These are phyloP conservation scores for Schlechtendalia chinensis DNA, from an alignment of 1,140 invertebrate species.

Conservation along the genomic window DNA sequence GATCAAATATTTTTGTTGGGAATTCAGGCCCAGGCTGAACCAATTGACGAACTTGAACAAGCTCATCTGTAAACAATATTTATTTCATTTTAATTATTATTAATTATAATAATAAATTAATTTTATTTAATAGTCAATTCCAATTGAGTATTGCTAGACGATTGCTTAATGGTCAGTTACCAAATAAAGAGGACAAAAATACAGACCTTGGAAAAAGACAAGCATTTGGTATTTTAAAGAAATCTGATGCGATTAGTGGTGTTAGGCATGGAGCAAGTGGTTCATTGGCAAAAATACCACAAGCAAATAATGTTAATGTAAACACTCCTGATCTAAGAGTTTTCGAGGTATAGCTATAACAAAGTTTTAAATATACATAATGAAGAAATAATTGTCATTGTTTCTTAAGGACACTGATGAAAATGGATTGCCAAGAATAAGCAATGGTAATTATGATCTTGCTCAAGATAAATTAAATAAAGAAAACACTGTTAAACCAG, in stretches of 20 bases:
- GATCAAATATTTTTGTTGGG: slow-evolving; percentile 72
- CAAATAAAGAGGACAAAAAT: slow-evolving; percentile 60
- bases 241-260: slow-evolving; percentile 57
- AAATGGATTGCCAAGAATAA: not conserved
- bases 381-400: not conserved
- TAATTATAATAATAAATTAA: not conserved
- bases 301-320: slow-evolving; percentile 14
- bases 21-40: slow-evolving; percentile 68
- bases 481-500: slow-evolving; percentile 64
- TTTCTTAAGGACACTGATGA: slow-evolving; percentile 17
- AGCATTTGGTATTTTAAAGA: slow-evolving; percentile 66
- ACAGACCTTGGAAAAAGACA: slow-evolving; percentile 62
- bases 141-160: slow-evolving; percentile 63
- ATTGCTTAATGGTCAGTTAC: slow-evolving; percentile 62
- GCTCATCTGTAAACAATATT: slow-evolving; percentile 65
- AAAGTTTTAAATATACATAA: too few relatives aligned
- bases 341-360: slow-evolving; percentile 7
- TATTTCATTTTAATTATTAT: slow-evolving; percentile 28
- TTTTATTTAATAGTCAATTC: slow-evolving; percentile 61
- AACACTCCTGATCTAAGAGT: not conserved
- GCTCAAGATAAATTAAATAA: slow-evolving; percentile 55
- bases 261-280: slow-evolving; percentile 56
- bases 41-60: slow-evolving; percentile 68
- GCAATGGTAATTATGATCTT: slow-evolving; percentile 1
- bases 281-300: slow-evolving; percentile 6